phyloP scores from a whole-genome alignment of 2,888 invertebrate genomes.

The Frankliniella intonsa region DNA sequence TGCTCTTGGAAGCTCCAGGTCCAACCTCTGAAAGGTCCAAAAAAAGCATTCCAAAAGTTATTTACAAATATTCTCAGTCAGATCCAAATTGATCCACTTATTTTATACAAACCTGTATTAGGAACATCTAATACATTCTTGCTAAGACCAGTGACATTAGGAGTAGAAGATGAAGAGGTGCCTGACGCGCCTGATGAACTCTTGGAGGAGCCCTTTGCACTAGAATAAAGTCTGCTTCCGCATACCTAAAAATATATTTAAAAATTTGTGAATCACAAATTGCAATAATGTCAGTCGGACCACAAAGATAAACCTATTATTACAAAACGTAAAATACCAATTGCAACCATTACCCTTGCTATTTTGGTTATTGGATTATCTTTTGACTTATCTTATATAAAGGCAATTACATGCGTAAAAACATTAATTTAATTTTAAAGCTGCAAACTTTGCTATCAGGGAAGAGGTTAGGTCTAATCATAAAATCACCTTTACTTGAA shows the following conservation, averaged over 20 bases:
- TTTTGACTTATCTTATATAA: too few relatives aligned
- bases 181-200: not conserved
- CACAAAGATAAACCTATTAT: too few relatives aligned
- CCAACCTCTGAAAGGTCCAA: slow-evolving; percentile 53
- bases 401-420: too few relatives aligned
- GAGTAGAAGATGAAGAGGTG: not conserved
- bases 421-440: too few relatives aligned
- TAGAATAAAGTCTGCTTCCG: not conserved
- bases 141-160: slow-evolving; percentile 34
- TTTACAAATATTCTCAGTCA: slow-evolving; percentile 14
- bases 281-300: too few relatives aligned
- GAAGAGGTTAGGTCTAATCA: too few relatives aligned
- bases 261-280: too few relatives aligned
- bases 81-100: not conserved
- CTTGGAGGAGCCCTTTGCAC: not conserved
- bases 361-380: too few relatives aligned
- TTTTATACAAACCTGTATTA: slow-evolving; percentile 25
- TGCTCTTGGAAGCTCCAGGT: slow-evolving; percentile 65
- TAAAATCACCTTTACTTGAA: too few relatives aligned
- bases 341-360: too few relatives aligned
- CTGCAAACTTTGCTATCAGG: too few relatives aligned
- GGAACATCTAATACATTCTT: slow-evolving; percentile 32
- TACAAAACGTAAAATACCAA: too few relatives aligned
- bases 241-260: not conserved
- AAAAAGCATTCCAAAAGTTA: slow-evolving; percentile 9